These are phyloP conservation scores for Typhlomys cinereus DNA, from an alignment of 2,113 vertebrate species.

Conservation along the genomic window DNA sequence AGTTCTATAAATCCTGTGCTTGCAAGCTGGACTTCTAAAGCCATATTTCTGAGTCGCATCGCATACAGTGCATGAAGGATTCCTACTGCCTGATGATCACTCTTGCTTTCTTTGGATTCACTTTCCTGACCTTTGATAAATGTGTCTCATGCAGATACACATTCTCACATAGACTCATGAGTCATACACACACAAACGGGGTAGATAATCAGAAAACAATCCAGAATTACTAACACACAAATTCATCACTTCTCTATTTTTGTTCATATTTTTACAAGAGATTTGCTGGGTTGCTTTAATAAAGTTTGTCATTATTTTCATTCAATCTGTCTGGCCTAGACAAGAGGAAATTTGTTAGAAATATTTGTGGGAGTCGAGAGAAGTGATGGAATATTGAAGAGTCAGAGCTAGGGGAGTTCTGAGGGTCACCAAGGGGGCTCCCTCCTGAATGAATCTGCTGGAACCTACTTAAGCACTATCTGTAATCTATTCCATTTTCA, in stretches of 20 bases:
- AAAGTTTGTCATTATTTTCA: not conserved
- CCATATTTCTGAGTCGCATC: not conserved
- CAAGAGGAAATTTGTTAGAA: not conserved
- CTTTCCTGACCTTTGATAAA: not conserved
- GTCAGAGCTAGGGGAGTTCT: not conserved
- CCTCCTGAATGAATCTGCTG: slow-evolving; percentile 16
- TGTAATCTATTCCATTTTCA: not conserved
- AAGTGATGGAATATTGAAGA: not conserved
- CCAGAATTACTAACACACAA: not conserved
- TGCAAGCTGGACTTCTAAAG: slow-evolving; percentile 7
- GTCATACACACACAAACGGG: not conserved
- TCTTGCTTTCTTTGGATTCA: not conserved
- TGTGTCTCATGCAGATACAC: not conserved
- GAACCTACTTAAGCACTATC: not conserved
- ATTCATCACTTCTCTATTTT: not conserved
- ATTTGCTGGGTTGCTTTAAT: not conserved
- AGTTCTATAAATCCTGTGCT: slow-evolving; percentile 1
- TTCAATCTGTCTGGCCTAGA: not conserved
- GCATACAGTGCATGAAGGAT: not conserved
- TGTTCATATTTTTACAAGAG: slow-evolving; percentile 12
- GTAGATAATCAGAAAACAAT: not conserved
- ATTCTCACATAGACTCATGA: not conserved
- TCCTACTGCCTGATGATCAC: not conserved
- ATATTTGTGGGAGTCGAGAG: not conserved
- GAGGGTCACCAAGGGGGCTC: not conserved